Conservation (phyloP, 2,113 vertebrate species). For the Daubentonia madagascariensis region DNA sequence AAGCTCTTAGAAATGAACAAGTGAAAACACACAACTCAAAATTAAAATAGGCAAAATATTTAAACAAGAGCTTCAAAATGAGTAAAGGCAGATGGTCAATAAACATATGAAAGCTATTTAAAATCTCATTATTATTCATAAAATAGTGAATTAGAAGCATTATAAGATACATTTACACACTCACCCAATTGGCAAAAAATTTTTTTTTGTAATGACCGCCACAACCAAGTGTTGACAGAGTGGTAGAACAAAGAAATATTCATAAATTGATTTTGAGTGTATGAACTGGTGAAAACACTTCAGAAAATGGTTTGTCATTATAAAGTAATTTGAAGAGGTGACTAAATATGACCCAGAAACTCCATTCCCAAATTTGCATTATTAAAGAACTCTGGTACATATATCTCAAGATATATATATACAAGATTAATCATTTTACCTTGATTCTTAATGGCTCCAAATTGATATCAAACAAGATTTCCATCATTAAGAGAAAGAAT, state of each 20-base stretch:
- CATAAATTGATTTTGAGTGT: neutral
- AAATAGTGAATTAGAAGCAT: neutral
- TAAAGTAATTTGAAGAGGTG: neutral
- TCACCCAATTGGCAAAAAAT: neutral
- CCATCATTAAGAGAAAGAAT: neutral
- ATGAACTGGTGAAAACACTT: neutral
- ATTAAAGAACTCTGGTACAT: neutral
- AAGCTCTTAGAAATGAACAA: neutral
- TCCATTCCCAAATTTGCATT: neutral
- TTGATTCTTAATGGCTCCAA: neutral
- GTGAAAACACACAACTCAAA: neutral
- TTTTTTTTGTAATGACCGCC: neutral
- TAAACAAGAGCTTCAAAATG: neutral
- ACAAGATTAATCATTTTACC: neutral
- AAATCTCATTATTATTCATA: neutral
- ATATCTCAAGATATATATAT: neutral
- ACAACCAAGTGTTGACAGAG: neutral
- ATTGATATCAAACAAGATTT: neutral
- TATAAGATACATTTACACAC: neutral
- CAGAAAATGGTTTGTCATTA: neutral
- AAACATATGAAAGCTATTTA: neutral
- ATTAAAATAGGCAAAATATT: neutral
- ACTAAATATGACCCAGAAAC: neutral
- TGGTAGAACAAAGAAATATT: neutral
- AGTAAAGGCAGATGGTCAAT: neutral